Conservation (phyloP, 2,888 invertebrate genomes). For the Chalcosyrphus nemorum region DNA sequence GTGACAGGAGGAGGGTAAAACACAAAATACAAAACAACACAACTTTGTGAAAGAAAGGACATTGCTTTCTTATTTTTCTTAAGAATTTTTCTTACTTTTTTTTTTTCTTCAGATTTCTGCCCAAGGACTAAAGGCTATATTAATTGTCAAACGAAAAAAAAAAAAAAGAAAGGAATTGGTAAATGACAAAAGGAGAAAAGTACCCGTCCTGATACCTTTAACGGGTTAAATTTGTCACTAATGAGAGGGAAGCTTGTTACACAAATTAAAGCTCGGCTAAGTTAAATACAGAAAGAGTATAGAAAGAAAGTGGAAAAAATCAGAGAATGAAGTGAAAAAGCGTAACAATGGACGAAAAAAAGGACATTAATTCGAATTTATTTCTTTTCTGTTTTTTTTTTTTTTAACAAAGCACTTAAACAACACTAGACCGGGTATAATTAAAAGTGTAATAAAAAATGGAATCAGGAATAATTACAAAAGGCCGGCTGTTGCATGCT, state of each 20-base stretch:
- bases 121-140: slow-evolving; percentile 50
- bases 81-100: background rate
- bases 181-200: slow-evolving; percentile 19
- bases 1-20: slow-evolving; percentile 1
- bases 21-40: slow-evolving; percentile 3
- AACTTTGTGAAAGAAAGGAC: slow-evolving; percentile 29
- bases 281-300: background rate
- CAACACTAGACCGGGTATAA: slow-evolving; percentile 46
- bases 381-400: background rate
- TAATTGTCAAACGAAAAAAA: slow-evolving; percentile 58
- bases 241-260: slow-evolving; percentile 48
- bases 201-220: slow-evolving; percentile 43
- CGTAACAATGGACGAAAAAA: slow-evolving; percentile 43
- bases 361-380: slow-evolving; percentile 43
- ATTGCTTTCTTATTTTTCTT: slow-evolving; percentile 23
- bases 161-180: background rate
- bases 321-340: slow-evolving; percentile 31
- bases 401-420: slow-evolving; percentile 26
- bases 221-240: slow-evolving; percentile 67
- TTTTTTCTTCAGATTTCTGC: background rate
- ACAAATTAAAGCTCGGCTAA: slow-evolving; percentile 19
- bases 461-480: slow-evolving; percentile 60
- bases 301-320: background rate
- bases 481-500: slow-evolving; percentile 43
- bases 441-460: slow-evolving; percentile 69